phyloP scores from a whole-genome alignment of 2,797 vertebrate species.

The Cygnus olor region DNA sequence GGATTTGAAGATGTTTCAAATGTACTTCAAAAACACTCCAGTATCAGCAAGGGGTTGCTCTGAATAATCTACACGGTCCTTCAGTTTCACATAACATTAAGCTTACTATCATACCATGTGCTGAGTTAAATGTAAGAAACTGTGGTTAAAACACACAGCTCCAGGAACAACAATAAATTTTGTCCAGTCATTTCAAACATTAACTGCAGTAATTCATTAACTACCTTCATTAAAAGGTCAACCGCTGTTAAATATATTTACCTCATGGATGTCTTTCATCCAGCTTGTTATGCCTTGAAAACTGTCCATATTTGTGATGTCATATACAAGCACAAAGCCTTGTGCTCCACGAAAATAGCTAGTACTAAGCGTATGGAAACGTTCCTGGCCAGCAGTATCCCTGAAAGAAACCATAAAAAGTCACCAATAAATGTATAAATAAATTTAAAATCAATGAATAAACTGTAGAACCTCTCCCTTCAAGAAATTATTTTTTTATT shows the following conservation, averaged over 20 bases:
- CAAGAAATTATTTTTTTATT: too few species aligned
- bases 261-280: conserved; percentile 78
- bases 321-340: conserved; percentile 80
- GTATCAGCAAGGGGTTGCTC: not conserved
- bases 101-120: not conserved
- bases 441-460: not conserved
- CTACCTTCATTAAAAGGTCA: not conserved
- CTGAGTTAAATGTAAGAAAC: not conserved
- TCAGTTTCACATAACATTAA: not conserved
- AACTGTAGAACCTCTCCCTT: not conserved
- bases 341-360: conserved; percentile 79
- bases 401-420: conserved; percentile 59
- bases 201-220: not conserved
- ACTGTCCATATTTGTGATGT: conserved; percentile 75
- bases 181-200: not conserved
- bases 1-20: not conserved
- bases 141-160: not conserved
- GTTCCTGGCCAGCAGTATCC: conserved; percentile 80
- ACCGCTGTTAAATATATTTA: conserved; percentile 41
- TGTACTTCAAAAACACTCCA: not conserved
- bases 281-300: conserved; percentile 72
- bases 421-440: not conserved
- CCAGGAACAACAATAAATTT: not conserved
- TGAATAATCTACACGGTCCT: not conserved
- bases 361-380: conserved; percentile 79